phyloP scores from a whole-genome alignment of 2,113 vertebrate species.

The Ictidomys tridecemlineatus region DNA sequence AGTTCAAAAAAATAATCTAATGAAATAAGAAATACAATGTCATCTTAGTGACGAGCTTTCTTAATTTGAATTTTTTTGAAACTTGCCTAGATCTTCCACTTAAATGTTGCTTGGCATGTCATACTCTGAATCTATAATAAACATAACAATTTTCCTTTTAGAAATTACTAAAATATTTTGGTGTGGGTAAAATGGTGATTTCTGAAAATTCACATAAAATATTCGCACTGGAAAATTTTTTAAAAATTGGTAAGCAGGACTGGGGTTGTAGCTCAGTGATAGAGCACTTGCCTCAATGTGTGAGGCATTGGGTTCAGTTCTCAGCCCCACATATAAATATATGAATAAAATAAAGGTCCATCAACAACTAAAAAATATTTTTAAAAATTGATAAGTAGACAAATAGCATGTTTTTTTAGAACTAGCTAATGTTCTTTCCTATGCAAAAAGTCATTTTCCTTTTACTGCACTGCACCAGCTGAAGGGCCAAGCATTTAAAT shows the following conservation, averaged over 20 bases:
- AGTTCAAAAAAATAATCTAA: background rate
- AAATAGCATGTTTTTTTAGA: background rate
- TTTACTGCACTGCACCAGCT: background rate
- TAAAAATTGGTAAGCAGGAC: too few species aligned
- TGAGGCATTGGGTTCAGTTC: too few species aligned
- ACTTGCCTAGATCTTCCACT: background rate
- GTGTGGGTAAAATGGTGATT: background rate
- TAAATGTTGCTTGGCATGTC: background rate
- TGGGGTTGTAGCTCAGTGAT: too few species aligned
- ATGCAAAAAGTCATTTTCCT: background rate
- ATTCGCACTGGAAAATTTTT: background rate
- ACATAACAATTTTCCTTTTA: background rate
- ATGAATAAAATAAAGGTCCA: too few species aligned
- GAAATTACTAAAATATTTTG: conserved; percentile 37
- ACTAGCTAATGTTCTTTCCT: background rate
- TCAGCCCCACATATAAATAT: too few species aligned
- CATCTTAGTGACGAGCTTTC: background rate
- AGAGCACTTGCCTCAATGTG: too few species aligned
- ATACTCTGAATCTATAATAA: background rate
- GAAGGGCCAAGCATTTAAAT: background rate
- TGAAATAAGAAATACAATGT: background rate
- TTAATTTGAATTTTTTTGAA: background rate
- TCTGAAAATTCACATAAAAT: conserved; percentile 21
- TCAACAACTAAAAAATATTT: background rate
- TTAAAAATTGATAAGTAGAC: background rate